A percentile compares a stretch with the other conserved stretches of the same genome.
Evolutionary conservation across 2,888 invertebrate genomes (phyloP).

Genomic region (Bhutanitis thaidina): DNA sequence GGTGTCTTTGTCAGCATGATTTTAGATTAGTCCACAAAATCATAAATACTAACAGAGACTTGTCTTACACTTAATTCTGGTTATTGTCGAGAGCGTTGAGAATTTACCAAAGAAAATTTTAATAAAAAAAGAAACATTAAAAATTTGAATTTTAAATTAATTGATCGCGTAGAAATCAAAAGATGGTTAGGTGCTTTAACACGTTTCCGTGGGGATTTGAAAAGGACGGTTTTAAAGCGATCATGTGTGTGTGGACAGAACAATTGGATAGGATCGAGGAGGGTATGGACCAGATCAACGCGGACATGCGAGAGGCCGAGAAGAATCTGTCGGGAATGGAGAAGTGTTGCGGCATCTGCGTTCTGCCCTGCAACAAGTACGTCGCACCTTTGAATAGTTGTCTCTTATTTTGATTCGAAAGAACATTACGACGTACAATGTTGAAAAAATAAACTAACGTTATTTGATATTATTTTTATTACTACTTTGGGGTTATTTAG

Average conservation of each 20-base stretch:
- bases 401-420: too few species aligned
- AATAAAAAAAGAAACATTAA: conserved; percentile 20
- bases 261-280: conserved; percentile 99
- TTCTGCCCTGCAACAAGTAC: conserved; percentile 99
- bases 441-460: too few species aligned
- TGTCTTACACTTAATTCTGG: conserved; percentile 74
- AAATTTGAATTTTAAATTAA: conserved; percentile 28
- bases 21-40: conserved; percentile 40
- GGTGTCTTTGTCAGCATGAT: conserved; percentile 44
- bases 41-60: conserved; percentile 38
- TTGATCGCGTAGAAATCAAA: conserved; percentile 21
- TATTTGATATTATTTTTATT: too few species aligned
- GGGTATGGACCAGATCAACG: conserved; percentile 99
- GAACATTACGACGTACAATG: too few species aligned
- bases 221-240: conserved; percentile 53
- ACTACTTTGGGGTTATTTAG: too few species aligned
- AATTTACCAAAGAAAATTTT: conserved; percentile 59
- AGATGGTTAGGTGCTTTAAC: conserved; percentile 56
- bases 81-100: conserved; percentile 79
- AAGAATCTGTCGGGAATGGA: conserved; percentile 99
- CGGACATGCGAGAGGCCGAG: conserved; percentile 99
- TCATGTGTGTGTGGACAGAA: conserved; percentile 83
- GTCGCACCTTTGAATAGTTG: conserved; percentile 36
- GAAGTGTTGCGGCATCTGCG: conserved; percentile 99
- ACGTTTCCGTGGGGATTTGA: conserved; percentile 35